Evolutionary conservation across 2,797 vertebrate species (phyloP), one percentile per base, ranked within the genome.

Genomic region (Helicolenus hilgendorfi): DNA sequence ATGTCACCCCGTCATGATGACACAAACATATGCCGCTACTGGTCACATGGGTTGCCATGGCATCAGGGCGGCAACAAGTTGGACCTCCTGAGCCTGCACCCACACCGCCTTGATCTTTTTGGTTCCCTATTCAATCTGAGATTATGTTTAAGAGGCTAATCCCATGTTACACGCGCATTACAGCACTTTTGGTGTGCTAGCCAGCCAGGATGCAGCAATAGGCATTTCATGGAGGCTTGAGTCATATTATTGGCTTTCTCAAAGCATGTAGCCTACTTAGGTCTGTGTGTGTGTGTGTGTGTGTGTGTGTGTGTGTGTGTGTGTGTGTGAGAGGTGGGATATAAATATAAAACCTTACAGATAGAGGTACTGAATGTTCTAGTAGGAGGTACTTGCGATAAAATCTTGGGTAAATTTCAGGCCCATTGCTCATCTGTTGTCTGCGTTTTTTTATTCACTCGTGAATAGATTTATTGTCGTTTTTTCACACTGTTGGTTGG

Each of bases 191-290:
- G 71, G 58, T 27, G 60, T 11, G 35, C 73, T 75, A 26, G 69
- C 87, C 83, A 92, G 88, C 81, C 75, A 67, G 29, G 27, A 36
- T 70, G 55, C 89, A 72, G 89, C 81, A 86, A 86, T 36, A 68
- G 71, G 83, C 83, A 90, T 95, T 94, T 93, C 92, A 94, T 71
- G 65, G 86, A 89, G 79, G 92, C 84, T 93, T 93, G 91, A 92
- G 80, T 93, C 80, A 90, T 81, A 69, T 86, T 94, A 91, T 91
- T 91, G 92, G 93, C 89, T 94, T 69, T 63, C 84, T 93, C 76
- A 72, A 81, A 89, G 83, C 84, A 55, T 91, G 86, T 71, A 89
- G 70, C 87, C 85, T 81, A 81, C 84, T 90, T 69, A 77, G 73
- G 68, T 65, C 18, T 77, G 20, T 53, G 15, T 69, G 29, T 78